phyloP scores from a whole-genome alignment of 2,888 invertebrate genomes.

The Phaedon cochleariae region DNA sequence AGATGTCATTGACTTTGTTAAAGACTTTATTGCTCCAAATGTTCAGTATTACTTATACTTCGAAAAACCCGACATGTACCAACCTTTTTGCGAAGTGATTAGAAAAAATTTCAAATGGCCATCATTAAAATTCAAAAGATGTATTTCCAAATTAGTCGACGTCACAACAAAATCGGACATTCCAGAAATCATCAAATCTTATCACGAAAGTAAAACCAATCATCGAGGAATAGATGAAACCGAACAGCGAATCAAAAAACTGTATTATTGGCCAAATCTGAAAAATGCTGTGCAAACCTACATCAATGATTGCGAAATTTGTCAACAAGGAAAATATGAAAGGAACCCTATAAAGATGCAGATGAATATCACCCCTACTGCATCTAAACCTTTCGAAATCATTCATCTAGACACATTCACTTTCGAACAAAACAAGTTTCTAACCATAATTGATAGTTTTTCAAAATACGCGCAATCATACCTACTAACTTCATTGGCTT shows the following conservation, averaged over 20 bases:
- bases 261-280: too few relatives aligned
- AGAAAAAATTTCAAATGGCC: background rate
- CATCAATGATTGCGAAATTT: background rate
- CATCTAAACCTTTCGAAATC: background rate
- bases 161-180: background rate
- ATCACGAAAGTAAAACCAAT: background rate
- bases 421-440: background rate
- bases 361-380: background rate
- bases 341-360: background rate
- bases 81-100: background rate
- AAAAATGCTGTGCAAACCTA: background rate
- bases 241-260: background rate
- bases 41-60: background rate
- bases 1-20: background rate
- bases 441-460: background rate
- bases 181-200: background rate
- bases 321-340: too few relatives aligned
- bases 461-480: background rate
- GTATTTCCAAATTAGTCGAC: background rate
- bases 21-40: background rate
- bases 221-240: background rate
- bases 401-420: background rate
- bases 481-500: too few relatives aligned
- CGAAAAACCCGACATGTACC: background rate
- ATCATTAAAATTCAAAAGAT: background rate